These are phyloP conservation scores for Gallinago nigripennis DNA, from an alignment of 2,797 vertebrate genomes.

Conservation along the genomic window DNA sequence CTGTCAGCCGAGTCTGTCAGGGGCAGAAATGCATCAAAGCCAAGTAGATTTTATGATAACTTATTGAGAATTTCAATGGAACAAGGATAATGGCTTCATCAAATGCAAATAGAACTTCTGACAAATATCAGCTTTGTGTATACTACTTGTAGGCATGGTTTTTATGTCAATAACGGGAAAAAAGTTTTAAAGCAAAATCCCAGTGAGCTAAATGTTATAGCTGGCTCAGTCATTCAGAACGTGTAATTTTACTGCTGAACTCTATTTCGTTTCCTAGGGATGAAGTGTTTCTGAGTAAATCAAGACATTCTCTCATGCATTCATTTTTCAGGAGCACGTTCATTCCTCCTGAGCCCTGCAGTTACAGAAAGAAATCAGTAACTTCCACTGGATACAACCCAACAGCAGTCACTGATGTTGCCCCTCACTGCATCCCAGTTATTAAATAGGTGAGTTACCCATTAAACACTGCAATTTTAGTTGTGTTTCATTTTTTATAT, in stretches of 20 bases:
- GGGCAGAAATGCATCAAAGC: neutral
- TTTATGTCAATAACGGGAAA: neutral
- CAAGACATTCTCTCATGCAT: neutral
- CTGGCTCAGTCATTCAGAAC: neutral
- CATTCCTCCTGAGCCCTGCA: neutral
- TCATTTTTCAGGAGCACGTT: neutral
- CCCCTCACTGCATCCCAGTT: neutral
- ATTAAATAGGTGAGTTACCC: neutral
- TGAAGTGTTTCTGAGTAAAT: neutral
- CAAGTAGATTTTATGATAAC: neutral
- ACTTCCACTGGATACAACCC: neutral
- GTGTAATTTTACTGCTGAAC: neutral
- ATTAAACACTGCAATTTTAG: neutral
- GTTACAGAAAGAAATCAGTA: neutral
- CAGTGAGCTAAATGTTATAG: neutral
- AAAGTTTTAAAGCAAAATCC: neutral
- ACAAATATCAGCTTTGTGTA: neutral
- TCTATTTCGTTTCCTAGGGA: neutral
- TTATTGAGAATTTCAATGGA: neutral
- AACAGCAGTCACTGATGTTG: neutral
- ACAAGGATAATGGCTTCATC: neutral
- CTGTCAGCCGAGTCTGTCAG: conserved; percentile 19
- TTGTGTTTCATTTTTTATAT: neutral
- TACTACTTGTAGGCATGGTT: neutral
- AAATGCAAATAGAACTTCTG: neutral